A percentile compares a stretch with the other conserved stretches of the same genome.
These are phyloP conservation scores for Columbina picui DNA, from an alignment of 2,113 vertebrate genomes.

Conservation along the genomic window DNA sequence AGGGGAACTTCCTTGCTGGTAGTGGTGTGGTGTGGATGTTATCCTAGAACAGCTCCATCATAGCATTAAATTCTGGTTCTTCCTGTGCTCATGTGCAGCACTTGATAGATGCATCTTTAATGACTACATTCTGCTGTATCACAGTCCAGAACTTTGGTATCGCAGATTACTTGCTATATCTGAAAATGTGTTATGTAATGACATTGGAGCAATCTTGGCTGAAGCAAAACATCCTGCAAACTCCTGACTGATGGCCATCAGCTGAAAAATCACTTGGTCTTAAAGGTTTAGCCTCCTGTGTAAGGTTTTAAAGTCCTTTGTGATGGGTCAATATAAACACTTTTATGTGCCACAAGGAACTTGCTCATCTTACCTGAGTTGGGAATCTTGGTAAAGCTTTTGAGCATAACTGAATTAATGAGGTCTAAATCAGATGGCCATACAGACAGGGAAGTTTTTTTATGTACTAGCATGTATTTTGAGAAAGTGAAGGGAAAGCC, in stretches of 20 bases:
- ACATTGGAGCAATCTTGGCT: not conserved
- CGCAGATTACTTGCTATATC: not conserved
- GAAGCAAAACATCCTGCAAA: not conserved
- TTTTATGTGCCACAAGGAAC: accelerated
- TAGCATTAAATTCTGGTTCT: not conserved
- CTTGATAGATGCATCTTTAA: not conserved
- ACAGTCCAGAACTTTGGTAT: not conserved
- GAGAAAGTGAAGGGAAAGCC: not conserved
- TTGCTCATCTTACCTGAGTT: not conserved
- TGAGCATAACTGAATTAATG: not conserved
- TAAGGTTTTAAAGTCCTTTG: not conserved
- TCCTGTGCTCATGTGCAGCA: not conserved
- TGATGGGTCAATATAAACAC: not conserved
- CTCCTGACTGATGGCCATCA: not conserved
- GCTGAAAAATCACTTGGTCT: not conserved
- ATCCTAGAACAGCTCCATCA: not conserved
- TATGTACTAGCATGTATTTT: not conserved
- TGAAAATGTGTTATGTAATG: not conserved
- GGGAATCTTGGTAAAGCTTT: not conserved
- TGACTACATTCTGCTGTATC: not conserved
- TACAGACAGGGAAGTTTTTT: not conserved
- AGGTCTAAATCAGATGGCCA: not conserved
- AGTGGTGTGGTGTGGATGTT: accelerated
- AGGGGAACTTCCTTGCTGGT: not conserved
- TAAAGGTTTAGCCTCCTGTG: not conserved